These are phyloP conservation scores for Nebria brevicollis DNA, from an alignment of 2,888 invertebrate genomes.

Conservation along the genomic window DNA sequence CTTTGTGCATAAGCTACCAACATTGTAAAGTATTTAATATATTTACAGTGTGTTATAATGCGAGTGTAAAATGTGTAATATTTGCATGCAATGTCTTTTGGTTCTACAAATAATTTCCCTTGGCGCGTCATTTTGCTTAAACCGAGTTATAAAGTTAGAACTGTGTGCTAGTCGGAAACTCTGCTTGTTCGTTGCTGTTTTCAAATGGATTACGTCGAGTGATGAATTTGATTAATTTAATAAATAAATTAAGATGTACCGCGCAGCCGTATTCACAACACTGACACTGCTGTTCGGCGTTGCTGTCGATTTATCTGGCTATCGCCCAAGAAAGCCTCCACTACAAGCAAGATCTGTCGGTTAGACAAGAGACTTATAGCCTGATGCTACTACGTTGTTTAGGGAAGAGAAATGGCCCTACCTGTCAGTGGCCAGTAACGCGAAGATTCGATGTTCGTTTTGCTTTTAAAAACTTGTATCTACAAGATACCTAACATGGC, in stretches of 20 bases:
- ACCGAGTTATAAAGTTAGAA: background rate
- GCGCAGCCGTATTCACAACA: background rate
- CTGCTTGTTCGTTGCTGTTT: constrained; percentile 6
- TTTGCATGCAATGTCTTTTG: constrained; percentile 23
- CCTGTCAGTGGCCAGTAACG: constrained; percentile 40
- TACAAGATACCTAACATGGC: background rate
- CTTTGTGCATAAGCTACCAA: background rate
- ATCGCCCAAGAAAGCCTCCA: background rate
- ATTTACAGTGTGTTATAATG: background rate
- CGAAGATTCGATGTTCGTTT: constrained; percentile 30
- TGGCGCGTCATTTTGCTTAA: background rate
- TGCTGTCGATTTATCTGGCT: constrained; percentile 20
- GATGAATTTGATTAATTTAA: constrained; percentile 44
- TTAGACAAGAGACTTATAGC: constrained; percentile 21
- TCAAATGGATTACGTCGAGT: constrained; percentile 32
- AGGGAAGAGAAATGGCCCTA: constrained; percentile 41
- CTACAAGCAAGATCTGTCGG: background rate
- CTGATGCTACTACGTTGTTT: constrained; percentile 37
- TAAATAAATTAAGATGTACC: constrained; percentile 34
- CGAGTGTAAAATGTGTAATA: background rate
- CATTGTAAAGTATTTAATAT: background rate
- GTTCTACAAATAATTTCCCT: constrained; percentile 41
- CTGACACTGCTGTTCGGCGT: constrained; percentile 11
- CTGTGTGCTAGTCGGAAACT: constrained; percentile 3
- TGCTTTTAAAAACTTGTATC: constrained; percentile 9